Percentiles rank a stretch among this genome's conserved stretches.
These are phyloP conservation scores for Cardinalis cardinalis DNA, from an alignment of 2,113 vertebrate genomes.

Conservation along the genomic window DNA sequence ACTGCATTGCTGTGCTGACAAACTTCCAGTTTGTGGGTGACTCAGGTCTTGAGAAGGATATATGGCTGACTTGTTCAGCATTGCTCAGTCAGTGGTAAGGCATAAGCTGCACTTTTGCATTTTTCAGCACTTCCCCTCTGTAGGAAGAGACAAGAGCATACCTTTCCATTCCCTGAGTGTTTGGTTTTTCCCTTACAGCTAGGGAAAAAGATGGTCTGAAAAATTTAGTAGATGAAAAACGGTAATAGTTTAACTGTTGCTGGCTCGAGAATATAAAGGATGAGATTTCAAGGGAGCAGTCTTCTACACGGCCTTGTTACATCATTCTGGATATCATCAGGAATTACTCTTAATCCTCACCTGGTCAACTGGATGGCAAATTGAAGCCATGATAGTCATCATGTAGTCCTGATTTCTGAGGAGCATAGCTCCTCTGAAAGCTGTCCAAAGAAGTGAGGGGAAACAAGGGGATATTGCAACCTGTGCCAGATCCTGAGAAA, in stretches of 20 bases:
- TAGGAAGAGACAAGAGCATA: not conserved
- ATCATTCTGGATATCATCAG: not conserved
- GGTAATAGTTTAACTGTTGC: not conserved
- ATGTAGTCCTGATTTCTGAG: not conserved
- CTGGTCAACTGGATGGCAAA: not conserved
- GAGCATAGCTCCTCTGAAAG: not conserved
- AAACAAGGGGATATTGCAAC: not conserved
- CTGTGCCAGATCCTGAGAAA: not conserved
- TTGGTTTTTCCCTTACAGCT: not conserved
- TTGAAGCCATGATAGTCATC: not conserved
- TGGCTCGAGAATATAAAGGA: not conserved
- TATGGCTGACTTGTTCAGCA: not conserved
- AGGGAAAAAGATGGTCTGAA: not conserved
- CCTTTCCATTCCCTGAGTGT: not conserved
- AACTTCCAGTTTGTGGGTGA: not conserved
- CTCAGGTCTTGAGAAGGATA: not conserved
- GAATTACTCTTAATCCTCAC: not conserved
- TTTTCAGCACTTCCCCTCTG: not conserved
- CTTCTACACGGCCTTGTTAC: not conserved
- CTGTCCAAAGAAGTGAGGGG: not conserved
- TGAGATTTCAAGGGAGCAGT: not conserved
- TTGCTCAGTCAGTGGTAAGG: not conserved
- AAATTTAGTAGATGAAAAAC: not conserved
- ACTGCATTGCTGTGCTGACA: accelerated
- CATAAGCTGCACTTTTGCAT: not conserved